Conservation (phyloP, 2,797 vertebrate species). For the Cryptoblepharus egeriae region DNA sequence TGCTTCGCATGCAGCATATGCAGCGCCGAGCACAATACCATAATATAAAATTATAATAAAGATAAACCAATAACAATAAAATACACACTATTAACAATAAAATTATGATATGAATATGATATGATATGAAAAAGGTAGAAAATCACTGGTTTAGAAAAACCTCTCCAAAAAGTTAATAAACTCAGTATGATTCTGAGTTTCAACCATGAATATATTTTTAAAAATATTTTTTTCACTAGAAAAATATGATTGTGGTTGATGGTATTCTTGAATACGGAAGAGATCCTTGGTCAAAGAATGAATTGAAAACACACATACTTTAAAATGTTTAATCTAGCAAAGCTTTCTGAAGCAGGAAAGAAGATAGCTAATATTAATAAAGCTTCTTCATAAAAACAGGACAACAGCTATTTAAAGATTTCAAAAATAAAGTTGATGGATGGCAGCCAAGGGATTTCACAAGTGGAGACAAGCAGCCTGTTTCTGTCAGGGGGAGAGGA, state of each 20-base stretch:
- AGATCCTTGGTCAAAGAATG: background rate
- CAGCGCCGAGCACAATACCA: too few species aligned
- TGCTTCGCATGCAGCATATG: too few species aligned
- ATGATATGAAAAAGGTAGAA: too few species aligned
- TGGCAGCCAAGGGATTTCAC: background rate
- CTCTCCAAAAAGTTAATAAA: background rate
- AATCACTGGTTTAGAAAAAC: background rate
- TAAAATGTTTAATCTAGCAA: background rate
- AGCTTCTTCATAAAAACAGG: background rate
- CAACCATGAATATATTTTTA: background rate
- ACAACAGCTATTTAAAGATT: background rate
- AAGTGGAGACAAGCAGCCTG: background rate
- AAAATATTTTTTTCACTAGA: background rate
- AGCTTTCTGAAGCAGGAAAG: background rate
- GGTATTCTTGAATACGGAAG: background rate
- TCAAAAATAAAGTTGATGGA: background rate
- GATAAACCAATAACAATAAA: too few species aligned
- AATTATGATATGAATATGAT: too few species aligned
- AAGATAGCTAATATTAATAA: background rate
- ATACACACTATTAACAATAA: too few species aligned
- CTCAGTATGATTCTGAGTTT: background rate
- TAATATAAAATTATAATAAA: too few species aligned
- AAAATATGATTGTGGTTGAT: background rate
- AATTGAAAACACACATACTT: background rate
- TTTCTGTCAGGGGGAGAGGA: background rate